phyloP scores from a whole-genome alignment of 2,113 vertebrate species.

The Amazona guildingii region DNA sequence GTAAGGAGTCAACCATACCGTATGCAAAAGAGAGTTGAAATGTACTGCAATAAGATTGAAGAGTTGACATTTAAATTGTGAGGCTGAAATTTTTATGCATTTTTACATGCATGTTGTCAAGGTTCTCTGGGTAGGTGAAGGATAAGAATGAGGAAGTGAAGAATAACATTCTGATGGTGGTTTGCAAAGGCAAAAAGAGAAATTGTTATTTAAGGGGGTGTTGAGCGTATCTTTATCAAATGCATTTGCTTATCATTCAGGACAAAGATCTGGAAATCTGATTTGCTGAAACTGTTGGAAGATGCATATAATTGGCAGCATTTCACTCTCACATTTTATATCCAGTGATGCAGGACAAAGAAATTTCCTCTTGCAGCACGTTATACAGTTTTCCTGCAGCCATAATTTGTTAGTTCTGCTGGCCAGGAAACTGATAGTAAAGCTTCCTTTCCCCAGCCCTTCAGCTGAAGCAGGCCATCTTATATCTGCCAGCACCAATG shows the following conservation, averaged over 20 bases:
- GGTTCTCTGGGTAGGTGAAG: neutral
- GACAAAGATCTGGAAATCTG: neutral
- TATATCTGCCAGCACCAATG: neutral
- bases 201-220: neutral
- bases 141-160: neutral
- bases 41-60: constrained; percentile 21
- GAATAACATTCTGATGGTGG: neutral
- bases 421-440: neutral
- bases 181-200: neutral
- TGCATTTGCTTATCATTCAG: neutral
- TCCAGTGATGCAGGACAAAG: neutral
- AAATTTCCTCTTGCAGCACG: neutral
- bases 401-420: neutral
- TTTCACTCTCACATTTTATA: neutral
- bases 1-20: neutral
- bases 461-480: neutral
- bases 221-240: neutral
- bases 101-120: neutral
- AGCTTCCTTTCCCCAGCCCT: neutral
- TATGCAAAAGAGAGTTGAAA: neutral
- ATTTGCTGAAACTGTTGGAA: neutral
- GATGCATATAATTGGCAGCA: too few relatives aligned
- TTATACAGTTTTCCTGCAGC: neutral
- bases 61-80: constrained; percentile 37
- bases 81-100: neutral